phyloP scores from a whole-genome alignment of 2,888 invertebrate species.

The Hyalella azteca region DNA sequence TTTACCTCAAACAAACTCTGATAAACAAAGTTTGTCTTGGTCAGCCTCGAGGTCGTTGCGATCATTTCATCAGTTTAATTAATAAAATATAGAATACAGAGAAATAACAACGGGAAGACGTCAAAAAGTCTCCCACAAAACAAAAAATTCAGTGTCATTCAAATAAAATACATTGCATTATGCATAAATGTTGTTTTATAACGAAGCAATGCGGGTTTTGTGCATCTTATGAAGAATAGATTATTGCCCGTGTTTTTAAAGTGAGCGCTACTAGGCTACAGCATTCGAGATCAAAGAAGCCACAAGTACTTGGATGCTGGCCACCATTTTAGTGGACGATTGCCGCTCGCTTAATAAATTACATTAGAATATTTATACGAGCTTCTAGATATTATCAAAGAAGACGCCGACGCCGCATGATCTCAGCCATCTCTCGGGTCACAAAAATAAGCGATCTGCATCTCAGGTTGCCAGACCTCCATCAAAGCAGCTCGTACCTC shows the following conservation, averaged over 20 bases:
- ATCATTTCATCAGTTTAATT: too few relatives aligned
- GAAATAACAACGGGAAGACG: too few relatives aligned
- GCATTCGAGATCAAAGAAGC: neutral
- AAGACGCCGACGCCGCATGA: neutral
- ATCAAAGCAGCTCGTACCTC: neutral
- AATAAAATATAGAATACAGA: too few relatives aligned
- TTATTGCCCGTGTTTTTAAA: constrained; percentile 1
- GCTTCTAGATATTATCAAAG: constrained; percentile 21
- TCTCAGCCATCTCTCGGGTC: neutral
- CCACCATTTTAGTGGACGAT: constrained; percentile 2
- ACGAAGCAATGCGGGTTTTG: too few relatives aligned
- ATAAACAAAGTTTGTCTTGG: too few relatives aligned
- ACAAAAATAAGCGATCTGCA: neutral
- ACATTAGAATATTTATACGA: neutral
- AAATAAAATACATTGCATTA: too few relatives aligned
- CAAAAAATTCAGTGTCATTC: too few relatives aligned
- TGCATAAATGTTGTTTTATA: too few relatives aligned
- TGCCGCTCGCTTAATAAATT: neutral
- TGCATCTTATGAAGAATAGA: neutral
- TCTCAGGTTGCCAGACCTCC: neutral
- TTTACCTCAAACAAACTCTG: too few relatives aligned
- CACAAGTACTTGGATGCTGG: constrained; percentile 8
- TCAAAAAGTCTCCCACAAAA: too few relatives aligned
- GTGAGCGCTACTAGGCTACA: neutral
- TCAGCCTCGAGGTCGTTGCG: too few relatives aligned